A percentile compares a stretch with the other conserved stretches of the same genome.
Conservation (phyloP, 2,888 invertebrate genomes). For the Pseudanteris insignis region DNA sequence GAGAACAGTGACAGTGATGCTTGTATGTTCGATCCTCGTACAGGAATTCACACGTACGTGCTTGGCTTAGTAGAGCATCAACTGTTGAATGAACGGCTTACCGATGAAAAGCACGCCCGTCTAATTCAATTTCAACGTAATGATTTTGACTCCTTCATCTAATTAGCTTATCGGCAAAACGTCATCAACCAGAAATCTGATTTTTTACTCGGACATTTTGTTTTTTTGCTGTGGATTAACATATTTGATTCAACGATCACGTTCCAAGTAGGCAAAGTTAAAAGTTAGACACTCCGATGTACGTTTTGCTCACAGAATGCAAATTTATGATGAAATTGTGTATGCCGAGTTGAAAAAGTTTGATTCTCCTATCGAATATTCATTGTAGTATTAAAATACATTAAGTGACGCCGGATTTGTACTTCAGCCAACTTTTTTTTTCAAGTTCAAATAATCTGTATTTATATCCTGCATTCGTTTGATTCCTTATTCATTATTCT, state of each 20-base stretch:
- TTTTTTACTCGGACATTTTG: slow-evolving; percentile 7
- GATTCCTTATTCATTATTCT: no score
- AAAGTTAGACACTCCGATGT: slow-evolving; percentile 26
- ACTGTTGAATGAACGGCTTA: slow-evolving; percentile 57
- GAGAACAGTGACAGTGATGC: slow-evolving; percentile 28
- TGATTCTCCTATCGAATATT: slow-evolving; percentile 40
- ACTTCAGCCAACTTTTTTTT: not conserved
- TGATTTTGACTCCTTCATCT: slow-evolving; percentile 48
- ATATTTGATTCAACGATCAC: slow-evolving; percentile 37
- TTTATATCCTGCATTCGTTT: no score
- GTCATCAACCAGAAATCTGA: slow-evolving; percentile 7
- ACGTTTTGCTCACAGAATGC: slow-evolving; percentile 22
- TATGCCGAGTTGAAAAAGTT: slow-evolving; percentile 30
- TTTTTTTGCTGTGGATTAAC: slow-evolving; percentile 19
- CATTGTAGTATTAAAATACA: slow-evolving; percentile 39
- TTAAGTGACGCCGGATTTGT: slow-evolving; percentile 26
- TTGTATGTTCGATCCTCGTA: slow-evolving; percentile 39
- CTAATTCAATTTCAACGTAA: slow-evolving; percentile 58
- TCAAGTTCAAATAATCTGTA: slow-evolving; percentile 1
- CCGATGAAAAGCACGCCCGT: slow-evolving; percentile 55
- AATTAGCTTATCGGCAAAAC: slow-evolving; percentile 28
- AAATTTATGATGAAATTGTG: slow-evolving; percentile 35
- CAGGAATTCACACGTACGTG: slow-evolving; percentile 53
- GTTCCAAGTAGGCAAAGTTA: slow-evolving; percentile 5
- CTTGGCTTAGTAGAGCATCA: slow-evolving; percentile 51